Evolutionary conservation across 1,140 invertebrate genomes (phyloP).

Genomic region (Solen grandis): DNA sequence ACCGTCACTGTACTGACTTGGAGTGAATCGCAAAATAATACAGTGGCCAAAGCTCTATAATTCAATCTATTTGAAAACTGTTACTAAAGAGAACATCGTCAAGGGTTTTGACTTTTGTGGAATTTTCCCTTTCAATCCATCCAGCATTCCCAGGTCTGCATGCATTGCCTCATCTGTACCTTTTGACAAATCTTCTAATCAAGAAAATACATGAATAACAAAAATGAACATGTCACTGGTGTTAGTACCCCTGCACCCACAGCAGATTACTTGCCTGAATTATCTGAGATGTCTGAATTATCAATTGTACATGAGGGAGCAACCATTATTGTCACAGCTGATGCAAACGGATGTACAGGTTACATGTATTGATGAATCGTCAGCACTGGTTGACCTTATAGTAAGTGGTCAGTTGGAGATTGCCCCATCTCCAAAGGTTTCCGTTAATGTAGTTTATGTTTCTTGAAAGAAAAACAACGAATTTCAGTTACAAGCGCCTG

Average conservation of each 20-base stretch:
- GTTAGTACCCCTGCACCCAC: no score
- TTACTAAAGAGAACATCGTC: constrained; percentile 24
- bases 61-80: background rate
- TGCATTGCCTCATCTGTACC: no score
- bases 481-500: no score
- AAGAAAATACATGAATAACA: no score
- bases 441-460: no score
- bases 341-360: background rate
- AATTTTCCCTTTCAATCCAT: constrained; percentile 24
- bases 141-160: background rate
- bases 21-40: constrained; percentile 18
- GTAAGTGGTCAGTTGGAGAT: background rate
- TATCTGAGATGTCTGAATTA: background rate
- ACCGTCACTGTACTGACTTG: constrained; percentile 9
- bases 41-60: constrained; percentile 47
- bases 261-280: background rate
- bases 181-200: no score
- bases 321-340: no score
- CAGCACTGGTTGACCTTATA: no score
- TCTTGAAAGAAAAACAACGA: no score
- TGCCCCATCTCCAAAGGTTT: no score
- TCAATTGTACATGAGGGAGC: background rate
- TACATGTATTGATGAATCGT: background rate
- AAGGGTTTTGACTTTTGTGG: constrained; percentile 39
- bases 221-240: no score